These are phyloP conservation scores for Odocoileus hemionus DNA, from an alignment of 2,113 vertebrate species.

Conservation along the genomic window DNA sequence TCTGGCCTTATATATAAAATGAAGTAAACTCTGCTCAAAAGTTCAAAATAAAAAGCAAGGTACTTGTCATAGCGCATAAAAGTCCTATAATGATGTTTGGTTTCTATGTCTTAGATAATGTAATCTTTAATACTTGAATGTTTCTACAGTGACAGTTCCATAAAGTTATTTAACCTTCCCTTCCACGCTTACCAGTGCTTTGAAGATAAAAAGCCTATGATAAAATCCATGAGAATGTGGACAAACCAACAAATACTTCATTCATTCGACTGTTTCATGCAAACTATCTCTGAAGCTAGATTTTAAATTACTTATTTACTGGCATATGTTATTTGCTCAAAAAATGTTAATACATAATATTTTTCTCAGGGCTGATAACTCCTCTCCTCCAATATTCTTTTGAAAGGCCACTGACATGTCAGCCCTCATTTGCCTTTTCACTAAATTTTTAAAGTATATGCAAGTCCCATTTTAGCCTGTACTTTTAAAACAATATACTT, in stretches of 20 bases:
- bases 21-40: neutral
- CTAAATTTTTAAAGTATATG: neutral
- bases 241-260: neutral
- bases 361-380: neutral
- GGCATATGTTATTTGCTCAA: neutral
- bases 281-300: neutral
- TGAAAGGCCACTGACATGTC: neutral
- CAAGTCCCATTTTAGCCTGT: neutral
- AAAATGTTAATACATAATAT: neutral
- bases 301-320: neutral
- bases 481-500: neutral
- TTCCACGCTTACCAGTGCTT: neutral
- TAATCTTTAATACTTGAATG: neutral
- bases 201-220: neutral
- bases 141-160: neutral
- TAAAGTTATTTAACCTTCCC: neutral
- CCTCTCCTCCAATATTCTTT: neutral
- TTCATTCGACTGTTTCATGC: neutral
- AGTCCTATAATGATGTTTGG: neutral
- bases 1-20: neutral
- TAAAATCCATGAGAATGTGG: neutral
- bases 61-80: neutral
- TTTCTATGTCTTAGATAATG: neutral
- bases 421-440: neutral
- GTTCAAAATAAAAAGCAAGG: neutral